A percentile compares a stretch with the other conserved stretches of the same genome.
phyloP scores from a whole-genome alignment of 2,797 vertebrate genomes.

The Anguilla marmorata region DNA sequence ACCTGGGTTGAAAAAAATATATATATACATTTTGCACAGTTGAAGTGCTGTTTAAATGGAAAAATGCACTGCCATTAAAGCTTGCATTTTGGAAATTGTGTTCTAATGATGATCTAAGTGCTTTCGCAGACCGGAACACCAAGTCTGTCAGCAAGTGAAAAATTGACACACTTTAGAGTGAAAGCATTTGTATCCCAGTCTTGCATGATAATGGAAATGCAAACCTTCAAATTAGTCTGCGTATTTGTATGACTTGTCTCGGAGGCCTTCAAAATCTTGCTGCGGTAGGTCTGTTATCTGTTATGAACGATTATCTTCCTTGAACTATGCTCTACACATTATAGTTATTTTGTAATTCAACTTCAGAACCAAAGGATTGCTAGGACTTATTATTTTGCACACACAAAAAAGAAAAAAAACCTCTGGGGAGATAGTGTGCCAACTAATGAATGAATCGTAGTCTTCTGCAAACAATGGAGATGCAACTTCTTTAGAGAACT shows the following conservation, averaged over 20 bases:
- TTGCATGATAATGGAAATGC: slow-evolving; percentile 47
- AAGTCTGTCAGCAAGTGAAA: slow-evolving; percentile 53
- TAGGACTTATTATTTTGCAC: slow-evolving; percentile 43
- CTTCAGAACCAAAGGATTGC: slow-evolving; percentile 52
- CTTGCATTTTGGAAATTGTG: slow-evolving; percentile 55
- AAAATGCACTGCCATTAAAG: slow-evolving; percentile 49
- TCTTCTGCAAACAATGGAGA: background rate
- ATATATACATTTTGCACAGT: too few relatives aligned
- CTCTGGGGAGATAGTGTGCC: slow-evolving; percentile 28
- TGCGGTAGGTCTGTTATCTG: slow-evolving; percentile 54
- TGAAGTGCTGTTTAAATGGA: slow-evolving; percentile 39
- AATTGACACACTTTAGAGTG: slow-evolving; percentile 62
- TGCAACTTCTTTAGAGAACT: background rate
- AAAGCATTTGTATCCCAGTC: slow-evolving; percentile 47
- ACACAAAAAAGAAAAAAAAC: background rate
- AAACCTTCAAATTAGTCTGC: slow-evolving; percentile 35
- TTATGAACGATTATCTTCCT: slow-evolving; percentile 59
- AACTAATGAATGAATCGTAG: background rate
- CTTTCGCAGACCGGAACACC: slow-evolving; percentile 47
- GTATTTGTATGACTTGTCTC: slow-evolving; percentile 31
- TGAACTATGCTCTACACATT: slow-evolving; percentile 42
- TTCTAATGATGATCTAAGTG: slow-evolving; percentile 66
- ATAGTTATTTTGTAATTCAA: slow-evolving; percentile 55
- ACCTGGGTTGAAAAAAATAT: too few relatives aligned
- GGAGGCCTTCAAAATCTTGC: slow-evolving; percentile 42